Evolutionary conservation across 2,113 vertebrate genomes (phyloP), one percentile per base, ranked within the genome.

Genomic region (Vulpes vulpes): DNA sequence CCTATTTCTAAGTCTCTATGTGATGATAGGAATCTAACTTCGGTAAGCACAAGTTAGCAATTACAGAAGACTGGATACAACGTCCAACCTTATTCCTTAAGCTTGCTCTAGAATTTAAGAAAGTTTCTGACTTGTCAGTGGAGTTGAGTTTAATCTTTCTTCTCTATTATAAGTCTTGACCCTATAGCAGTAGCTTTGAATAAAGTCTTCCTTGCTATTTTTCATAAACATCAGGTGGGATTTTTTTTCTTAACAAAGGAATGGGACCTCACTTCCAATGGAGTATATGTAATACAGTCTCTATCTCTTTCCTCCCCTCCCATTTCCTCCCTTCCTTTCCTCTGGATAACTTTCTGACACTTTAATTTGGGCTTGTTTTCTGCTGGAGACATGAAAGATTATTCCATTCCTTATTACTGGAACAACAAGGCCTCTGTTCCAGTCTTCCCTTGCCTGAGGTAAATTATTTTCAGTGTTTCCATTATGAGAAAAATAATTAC

Each of bases 171-270:
- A 76, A 90, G 30, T 60, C 38, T 88, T 59, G 35, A 67, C 23
- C 17, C n/a, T 57, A 49, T 49, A 57, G n/a, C n/a, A 86, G 30
- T 57, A 27, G 23, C 65, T 10, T 51, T 55, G 49, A 55, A 32
- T 81, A 64, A 94, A 57, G 22, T 38, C 27, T 20, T 86, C 57
- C 19, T 35, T 93, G 38, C 4, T 49, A 67, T 51, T 95, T 94
- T 90, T 35, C 69, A 12, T 11, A 81, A 69, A 10, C 4, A 60
- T 53, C 51, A 38, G 60, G 14, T 83, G 1, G 25, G 25, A 43
- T 92, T 84, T 71, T 89, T 84, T n/a, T 71, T 35, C 80, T 79
- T 84, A 89, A 94, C 83, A 74, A 80, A 71, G 87, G 86, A 78
- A 51, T 43, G 19, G n/a, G 69, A n/a, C 11, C 60, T 83, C 71